These are phyloP conservation scores for Grallaria varia DNA, from an alignment of 2,113 vertebrate species.

Conservation along the genomic window DNA sequence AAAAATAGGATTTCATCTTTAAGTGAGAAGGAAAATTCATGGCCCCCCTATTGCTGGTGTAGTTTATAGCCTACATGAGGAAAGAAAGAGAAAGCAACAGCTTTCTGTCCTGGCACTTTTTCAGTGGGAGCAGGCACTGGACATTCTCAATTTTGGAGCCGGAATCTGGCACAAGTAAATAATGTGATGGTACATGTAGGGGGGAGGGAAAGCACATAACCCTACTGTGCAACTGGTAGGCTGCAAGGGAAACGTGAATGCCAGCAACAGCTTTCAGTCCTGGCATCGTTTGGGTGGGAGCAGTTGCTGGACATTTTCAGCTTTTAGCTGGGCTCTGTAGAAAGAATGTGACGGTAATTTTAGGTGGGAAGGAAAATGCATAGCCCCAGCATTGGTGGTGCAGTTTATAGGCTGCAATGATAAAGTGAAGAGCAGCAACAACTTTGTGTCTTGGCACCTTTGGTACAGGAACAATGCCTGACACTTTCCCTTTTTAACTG, in stretches of 20 bases:
- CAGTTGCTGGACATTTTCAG: background rate
- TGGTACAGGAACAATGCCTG: background rate
- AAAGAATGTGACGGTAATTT: background rate
- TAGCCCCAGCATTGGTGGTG: background rate
- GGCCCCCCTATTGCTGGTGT: background rate
- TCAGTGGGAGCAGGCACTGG: background rate
- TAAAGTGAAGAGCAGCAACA: background rate
- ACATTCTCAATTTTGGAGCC: background rate
- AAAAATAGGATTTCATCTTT: background rate
- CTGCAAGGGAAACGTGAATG: background rate
- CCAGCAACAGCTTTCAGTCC: background rate
- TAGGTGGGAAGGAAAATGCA: background rate
- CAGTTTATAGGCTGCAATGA: background rate
- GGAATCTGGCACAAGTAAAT: background rate
- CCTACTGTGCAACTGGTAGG: background rate
- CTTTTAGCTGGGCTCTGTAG: background rate
- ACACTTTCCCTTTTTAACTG: background rate
- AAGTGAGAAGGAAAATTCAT: background rate
- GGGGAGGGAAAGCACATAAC: background rate
- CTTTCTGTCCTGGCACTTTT: background rate
- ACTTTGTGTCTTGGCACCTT: background rate
- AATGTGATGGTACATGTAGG: background rate
- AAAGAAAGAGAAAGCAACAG: background rate
- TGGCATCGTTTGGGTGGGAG: background rate
- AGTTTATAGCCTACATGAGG: background rate